phyloP scores from a whole-genome alignment of 2,797 vertebrate species.

The Luscinia megarhynchos region DNA sequence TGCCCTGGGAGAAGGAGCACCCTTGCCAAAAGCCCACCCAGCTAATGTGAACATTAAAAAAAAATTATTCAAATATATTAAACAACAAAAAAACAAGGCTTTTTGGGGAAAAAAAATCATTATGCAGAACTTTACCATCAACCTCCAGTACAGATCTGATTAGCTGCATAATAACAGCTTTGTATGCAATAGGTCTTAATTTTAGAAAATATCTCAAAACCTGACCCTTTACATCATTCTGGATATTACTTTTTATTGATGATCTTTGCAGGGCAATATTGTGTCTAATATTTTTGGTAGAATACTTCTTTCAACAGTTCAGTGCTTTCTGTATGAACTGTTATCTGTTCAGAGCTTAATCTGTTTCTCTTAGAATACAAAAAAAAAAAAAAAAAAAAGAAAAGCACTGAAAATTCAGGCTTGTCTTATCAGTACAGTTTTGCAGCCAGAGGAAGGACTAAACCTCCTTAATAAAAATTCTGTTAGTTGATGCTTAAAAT shows the following conservation, averaged over 20 bases:
- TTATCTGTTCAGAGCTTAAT: background rate
- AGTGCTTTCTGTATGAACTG: background rate
- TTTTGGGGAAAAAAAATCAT: fast-evolving
- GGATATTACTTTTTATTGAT: background rate
- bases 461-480: background rate
- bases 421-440: background rate
- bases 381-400: background rate
- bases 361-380: background rate
- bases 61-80: background rate
- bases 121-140: background rate
- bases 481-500: background rate
- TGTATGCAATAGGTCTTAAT: background rate
- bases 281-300: background rate
- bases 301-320: background rate
- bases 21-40: background rate
- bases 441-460: background rate
- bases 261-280: background rate
- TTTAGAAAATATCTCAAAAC: background rate
- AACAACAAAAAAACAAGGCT: background rate
- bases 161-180: background rate
- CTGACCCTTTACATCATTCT: fast-evolving
- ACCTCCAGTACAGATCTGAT: background rate
- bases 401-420: background rate
- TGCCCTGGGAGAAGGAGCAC: background rate
- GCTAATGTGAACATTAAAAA: background rate